A percentile compares a stretch with the other conserved stretches of the same genome.
Evolutionary conservation across 2,113 vertebrate species (phyloP).

Genomic region (Amia ocellicauda): DNA sequence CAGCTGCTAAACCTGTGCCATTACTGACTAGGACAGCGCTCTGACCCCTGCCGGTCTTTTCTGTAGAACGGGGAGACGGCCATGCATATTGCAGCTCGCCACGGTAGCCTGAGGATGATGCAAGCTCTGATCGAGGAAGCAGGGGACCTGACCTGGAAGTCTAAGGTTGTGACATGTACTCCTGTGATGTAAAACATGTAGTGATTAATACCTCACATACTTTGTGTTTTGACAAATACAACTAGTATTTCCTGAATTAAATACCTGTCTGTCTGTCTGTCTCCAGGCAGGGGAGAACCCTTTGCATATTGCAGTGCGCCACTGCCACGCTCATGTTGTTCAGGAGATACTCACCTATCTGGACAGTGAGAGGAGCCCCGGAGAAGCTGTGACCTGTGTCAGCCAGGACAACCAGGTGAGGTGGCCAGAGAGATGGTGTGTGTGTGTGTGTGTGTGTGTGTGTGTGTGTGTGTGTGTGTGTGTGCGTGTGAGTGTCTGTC

Average conservation of each 20-base stretch:
- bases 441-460: no score
- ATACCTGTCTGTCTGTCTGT: neutral
- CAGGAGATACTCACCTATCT: slow-evolving; percentile 44
- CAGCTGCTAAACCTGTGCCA: no score
- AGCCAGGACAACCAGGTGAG: slow-evolving; percentile 48
- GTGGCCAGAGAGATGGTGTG: neutral
- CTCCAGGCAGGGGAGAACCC: slow-evolving; percentile 45
- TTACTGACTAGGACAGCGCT: no score
- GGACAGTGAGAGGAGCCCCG: slow-evolving; percentile 35
- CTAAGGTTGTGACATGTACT: slow-evolving; percentile 45
- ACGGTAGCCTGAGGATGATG: slow-evolving; percentile 47
- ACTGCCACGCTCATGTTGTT: slow-evolving; percentile 47
- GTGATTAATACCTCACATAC: no score
- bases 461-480: no score
- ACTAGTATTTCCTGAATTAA: no score
- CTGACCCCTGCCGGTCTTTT: neutral
- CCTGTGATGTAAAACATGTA: no score
- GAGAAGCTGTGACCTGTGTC: slow-evolving; percentile 38
- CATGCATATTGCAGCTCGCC: slow-evolving; percentile 45
- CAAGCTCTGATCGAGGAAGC: slow-evolving; percentile 44
- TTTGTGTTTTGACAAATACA: no score
- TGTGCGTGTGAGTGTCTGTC: no score
- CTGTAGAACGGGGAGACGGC: slow-evolving; percentile 50
- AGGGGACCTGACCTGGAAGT: slow-evolving; percentile 46
- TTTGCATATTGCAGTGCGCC: slow-evolving; percentile 48